Percentiles rank a stretch among this genome's conserved stretches.
Conservation (phyloP, 2,888 invertebrate genomes). For the Pyralis farinalis region DNA sequence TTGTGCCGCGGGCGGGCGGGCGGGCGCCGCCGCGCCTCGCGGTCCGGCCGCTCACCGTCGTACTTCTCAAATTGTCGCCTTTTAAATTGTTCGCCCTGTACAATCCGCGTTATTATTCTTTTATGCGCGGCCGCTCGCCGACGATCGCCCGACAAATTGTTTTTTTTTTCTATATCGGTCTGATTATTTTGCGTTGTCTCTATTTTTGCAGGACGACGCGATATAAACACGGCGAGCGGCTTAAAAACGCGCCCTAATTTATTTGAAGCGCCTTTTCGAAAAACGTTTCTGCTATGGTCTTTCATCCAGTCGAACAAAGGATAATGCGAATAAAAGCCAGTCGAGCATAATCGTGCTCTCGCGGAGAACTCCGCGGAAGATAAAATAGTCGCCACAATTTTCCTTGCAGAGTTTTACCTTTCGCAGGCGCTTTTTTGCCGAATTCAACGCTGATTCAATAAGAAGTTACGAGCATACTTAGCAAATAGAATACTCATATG, state of each 20-base stretch:
- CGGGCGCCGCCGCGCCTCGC: no score
- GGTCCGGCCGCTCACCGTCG: constrained; percentile 42
- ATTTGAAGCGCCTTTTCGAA: constrained; percentile 59
- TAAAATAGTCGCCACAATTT: constrained; percentile 66
- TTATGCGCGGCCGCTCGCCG: constrained; percentile 37
- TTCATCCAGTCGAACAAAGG: constrained; percentile 69
- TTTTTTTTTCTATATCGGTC: constrained; percentile 42
- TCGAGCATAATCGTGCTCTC: constrained; percentile 64
- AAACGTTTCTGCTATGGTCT: constrained; percentile 59
- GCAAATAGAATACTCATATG: constrained; percentile 24
- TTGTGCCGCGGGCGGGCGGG: constrained; percentile 50
- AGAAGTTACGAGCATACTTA: constrained; percentile 57
- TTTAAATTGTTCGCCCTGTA: constrained; percentile 67
- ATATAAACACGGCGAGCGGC: constrained; percentile 53
- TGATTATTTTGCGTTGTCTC: constrained; percentile 49
- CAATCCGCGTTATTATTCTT: constrained; percentile 65
- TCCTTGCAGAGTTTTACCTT: constrained; percentile 57
- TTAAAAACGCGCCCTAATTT: constrained; percentile 66
- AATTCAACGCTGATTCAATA: constrained; percentile 63
- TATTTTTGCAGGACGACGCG: constrained; percentile 51
- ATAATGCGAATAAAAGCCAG: constrained; percentile 69
- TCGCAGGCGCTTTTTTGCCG: constrained; percentile 44
- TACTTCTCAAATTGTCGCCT: constrained; percentile 58
- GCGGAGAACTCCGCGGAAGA: constrained; percentile 51
- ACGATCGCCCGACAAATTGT: constrained; percentile 42